Evolutionary conservation across 2,888 invertebrate genomes (phyloP), one percentile per base, ranked within the genome.

Genomic region (Athrips mouffetella): DNA sequence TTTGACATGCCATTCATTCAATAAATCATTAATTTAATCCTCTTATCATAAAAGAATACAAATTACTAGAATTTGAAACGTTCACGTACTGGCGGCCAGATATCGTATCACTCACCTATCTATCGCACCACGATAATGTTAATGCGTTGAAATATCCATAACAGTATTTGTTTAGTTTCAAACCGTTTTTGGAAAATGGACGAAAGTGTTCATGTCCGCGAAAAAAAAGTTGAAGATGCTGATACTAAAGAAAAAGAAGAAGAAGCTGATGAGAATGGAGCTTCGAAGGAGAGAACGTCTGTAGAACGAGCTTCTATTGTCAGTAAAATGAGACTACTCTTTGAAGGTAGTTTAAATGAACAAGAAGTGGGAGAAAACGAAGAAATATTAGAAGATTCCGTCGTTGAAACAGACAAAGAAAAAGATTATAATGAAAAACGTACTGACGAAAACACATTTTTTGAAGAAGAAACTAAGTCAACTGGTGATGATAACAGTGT

Each of bases 131-230:
- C 23, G 39, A 39, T 39, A 39, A 39, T 39, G 23, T 39, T 39
- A n/a, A 10, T 27, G 27, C 27, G 27, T 27, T n/a, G 5, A n/a
- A n/a, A n/a, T 16, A 3, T 39, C 10, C 11, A 8, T 30, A 11
- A 18, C 42, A 16, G 27, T 29, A n/a, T 2, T 44, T 31, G 44
- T 44, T 44, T 11, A 44, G 30, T 44, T 30, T 27, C 11, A 3
- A 37, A 11, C 3, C 3, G 16, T 31, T 30, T 31, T 16, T 25
- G 6, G 2, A 44, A 44, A 31, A 44, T 44, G 44, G 44, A 31
- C 15, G 30, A 21, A 30, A 18, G 44, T 44, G 8, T 29, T 1
- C 30, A 11, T n/a, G 16, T 16, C n/a, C 25, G 29, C 8, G 13
- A 29, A n/a, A 29, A 41, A 8, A 16, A 27, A 25, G 15, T 1